These are phyloP conservation scores for Lordiphosa stackelbergi DNA, from an alignment of 1,140 invertebrate genomes.

Conservation along the genomic window DNA sequence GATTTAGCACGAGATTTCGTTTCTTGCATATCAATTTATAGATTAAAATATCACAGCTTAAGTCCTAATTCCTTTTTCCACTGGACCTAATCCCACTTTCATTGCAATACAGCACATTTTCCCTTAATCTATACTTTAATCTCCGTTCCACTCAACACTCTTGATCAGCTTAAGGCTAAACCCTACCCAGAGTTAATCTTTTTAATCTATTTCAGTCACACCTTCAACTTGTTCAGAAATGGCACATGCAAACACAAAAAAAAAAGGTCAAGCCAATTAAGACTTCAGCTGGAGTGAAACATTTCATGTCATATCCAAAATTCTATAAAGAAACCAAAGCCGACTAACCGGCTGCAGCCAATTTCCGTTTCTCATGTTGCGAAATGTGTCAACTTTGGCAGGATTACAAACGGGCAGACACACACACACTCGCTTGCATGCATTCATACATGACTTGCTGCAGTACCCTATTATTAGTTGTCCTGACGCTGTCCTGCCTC, in stretches of 20 bases:
- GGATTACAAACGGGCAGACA: constrained; percentile 50
- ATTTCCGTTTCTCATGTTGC: constrained; percentile 67
- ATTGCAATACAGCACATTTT: too few species aligned
- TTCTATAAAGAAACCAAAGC: constrained; percentile 37
- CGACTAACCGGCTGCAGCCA: constrained; percentile 48
- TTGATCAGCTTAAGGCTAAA: constrained; percentile 3
- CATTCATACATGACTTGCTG: constrained; percentile 14
- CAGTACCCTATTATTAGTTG: constrained; percentile 53
- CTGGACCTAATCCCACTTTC: too few species aligned
- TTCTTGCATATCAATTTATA: too few species aligned
- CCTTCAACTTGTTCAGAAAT: background rate
- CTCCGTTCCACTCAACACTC: background rate
- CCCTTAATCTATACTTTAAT: background rate
- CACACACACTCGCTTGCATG: background rate
- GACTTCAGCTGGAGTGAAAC: constrained; percentile 7
- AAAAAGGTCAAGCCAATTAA: constrained; percentile 44
- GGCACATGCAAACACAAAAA: constrained; percentile 37
- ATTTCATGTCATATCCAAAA: constrained; percentile 29
- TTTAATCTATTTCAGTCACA: constrained; percentile 7
- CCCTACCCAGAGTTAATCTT: constrained; percentile 5
- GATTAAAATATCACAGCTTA: too few species aligned
- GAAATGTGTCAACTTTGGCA: constrained; percentile 66
- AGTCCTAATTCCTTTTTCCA: too few species aligned
- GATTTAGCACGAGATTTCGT: too few species aligned
- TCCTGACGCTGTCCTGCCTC: constrained; percentile 28